Evolutionary conservation across 37 sponge, comb jelly and placozoan species (phyloP).

Genomic region (Beroe ovata): DNA sequence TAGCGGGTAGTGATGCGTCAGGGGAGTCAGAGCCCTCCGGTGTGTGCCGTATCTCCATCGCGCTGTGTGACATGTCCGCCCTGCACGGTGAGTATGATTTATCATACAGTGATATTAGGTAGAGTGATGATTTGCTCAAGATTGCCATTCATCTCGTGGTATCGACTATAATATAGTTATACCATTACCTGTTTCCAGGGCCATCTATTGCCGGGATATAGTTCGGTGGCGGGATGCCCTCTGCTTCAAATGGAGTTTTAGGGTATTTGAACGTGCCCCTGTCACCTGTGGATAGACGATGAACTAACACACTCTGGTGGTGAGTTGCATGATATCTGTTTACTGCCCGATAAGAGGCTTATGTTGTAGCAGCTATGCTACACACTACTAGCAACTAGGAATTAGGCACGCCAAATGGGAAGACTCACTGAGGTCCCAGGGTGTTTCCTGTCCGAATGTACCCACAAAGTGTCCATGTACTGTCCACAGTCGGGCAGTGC

Average conservation of each 20-base stretch:
- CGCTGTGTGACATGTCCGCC: slow-evolving; percentile 2
- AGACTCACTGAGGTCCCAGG: slow-evolving; percentile 37
- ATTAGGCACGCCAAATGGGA: too few relatives aligned
- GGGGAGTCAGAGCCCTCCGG: slow-evolving; percentile 8
- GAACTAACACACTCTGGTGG: too few relatives aligned
- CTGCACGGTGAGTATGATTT: background rate
- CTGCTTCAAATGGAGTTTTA: slow-evolving; percentile 46
- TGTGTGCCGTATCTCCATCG: slow-evolving; percentile 11
- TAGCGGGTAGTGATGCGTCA: background rate
- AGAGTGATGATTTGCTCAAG: too few relatives aligned
- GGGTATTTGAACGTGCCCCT: slow-evolving; percentile 64
- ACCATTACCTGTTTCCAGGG: slow-evolving; percentile 18
- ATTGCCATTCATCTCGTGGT: too few relatives aligned
- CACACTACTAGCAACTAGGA: too few relatives aligned
- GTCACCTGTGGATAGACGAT: slow-evolving; percentile 3
- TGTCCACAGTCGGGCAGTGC: slow-evolving; percentile 87
- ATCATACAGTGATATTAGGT: background rate
- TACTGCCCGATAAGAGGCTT: too few relatives aligned
- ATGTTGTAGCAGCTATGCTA: too few relatives aligned
- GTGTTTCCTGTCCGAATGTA: slow-evolving; percentile 85
- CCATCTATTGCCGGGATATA: slow-evolving; percentile 52
- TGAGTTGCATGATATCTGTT: too few relatives aligned
- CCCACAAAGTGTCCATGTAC: slow-evolving; percentile 83
- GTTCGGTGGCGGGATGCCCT: slow-evolving; percentile 17
- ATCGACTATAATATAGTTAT: too few relatives aligned